A percentile compares a stretch with the other conserved stretches of the same genome.
These are phyloP conservation scores for Oreochromis tanganicae DNA, from an alignment of 2,113 vertebrate genomes.

Conservation along the genomic window DNA sequence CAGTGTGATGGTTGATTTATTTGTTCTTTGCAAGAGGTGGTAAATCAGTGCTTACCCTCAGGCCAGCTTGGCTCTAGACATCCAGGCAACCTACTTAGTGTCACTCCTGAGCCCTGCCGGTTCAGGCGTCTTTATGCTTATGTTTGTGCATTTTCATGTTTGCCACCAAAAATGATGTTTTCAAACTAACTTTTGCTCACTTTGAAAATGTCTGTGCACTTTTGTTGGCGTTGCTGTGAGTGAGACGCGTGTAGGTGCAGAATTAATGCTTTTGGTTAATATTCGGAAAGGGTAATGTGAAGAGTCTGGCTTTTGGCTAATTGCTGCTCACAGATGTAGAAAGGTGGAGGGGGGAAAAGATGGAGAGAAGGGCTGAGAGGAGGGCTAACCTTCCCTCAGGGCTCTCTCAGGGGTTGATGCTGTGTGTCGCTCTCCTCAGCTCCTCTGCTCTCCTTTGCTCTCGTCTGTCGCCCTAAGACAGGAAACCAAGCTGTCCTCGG, in stretches of 20 bases:
- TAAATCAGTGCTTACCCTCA: conserved; percentile 61
- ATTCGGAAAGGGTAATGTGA: conserved; percentile 33
- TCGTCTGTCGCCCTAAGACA: conserved; percentile 60
- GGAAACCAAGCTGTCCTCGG: conserved; percentile 47
- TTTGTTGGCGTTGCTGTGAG: neutral
- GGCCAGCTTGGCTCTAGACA: conserved; percentile 37
- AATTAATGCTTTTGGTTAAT: conserved; percentile 6
- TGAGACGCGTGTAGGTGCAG: neutral
- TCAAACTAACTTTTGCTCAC: neutral
- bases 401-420: conserved; percentile 54
- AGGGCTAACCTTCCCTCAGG: conserved; percentile 68
- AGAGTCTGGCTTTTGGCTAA: conserved; percentile 47
- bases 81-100: conserved; percentile 51
- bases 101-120: conserved; percentile 16
- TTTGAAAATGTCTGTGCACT: neutral
- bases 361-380: conserved; percentile 11
- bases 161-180: neutral
- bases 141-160: conserved; percentile 2
- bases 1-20: conserved; percentile 67
- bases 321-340: conserved; percentile 43
- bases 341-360: neutral
- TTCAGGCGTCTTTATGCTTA: conserved; percentile 4
- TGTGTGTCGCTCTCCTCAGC: conserved; percentile 25
- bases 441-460: conserved; percentile 45
- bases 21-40: conserved; percentile 56